These are phyloP conservation scores for Lutraria rhynchaena DNA, from an alignment of 1,140 invertebrate species.

Conservation along the genomic window DNA sequence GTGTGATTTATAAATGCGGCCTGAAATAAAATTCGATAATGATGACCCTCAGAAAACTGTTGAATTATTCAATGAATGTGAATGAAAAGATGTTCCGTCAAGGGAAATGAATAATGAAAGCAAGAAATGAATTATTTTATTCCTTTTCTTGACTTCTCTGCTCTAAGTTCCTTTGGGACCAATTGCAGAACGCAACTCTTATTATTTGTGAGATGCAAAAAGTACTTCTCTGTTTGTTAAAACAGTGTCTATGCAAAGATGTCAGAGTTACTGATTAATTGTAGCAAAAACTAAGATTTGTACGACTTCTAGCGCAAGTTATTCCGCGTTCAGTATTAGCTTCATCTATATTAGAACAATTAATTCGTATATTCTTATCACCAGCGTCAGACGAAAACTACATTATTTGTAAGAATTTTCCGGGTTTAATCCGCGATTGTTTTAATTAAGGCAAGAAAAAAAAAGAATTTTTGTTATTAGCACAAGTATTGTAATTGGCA, in stretches of 20 bases:
- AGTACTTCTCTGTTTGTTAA: conserved; percentile 20
- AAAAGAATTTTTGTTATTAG: too few relatives aligned
- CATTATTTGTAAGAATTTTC: too few relatives aligned
- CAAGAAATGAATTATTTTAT: conserved; percentile 62
- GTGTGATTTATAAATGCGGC: neutral
- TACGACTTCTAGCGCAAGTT: too few relatives aligned
- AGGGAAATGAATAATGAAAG: conserved; percentile 51
- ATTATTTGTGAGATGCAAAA: conserved; percentile 53
- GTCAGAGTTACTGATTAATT: too few relatives aligned
- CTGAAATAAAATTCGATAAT: conserved; percentile 33
- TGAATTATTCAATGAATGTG: conserved; percentile 59
- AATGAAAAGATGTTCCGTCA: conserved; percentile 54
- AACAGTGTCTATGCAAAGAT: conserved; percentile 13
- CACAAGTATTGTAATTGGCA: too few relatives aligned
- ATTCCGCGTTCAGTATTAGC: too few relatives aligned
- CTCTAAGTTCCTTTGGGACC: conserved; percentile 26
- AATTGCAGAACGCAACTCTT: conserved; percentile 28
- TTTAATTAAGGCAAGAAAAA: too few relatives aligned
- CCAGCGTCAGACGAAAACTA: too few relatives aligned
- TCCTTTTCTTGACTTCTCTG: conserved; percentile 39
- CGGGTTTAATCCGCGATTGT: too few relatives aligned
- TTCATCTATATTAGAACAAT: too few relatives aligned
- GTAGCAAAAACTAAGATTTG: too few relatives aligned
- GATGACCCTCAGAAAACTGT: conserved; percentile 48
- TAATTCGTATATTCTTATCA: too few relatives aligned